Evolutionary conservation across 2,888 invertebrate species (phyloP), one percentile per base, ranked within the genome.

Genomic region (Labia minor): DNA sequence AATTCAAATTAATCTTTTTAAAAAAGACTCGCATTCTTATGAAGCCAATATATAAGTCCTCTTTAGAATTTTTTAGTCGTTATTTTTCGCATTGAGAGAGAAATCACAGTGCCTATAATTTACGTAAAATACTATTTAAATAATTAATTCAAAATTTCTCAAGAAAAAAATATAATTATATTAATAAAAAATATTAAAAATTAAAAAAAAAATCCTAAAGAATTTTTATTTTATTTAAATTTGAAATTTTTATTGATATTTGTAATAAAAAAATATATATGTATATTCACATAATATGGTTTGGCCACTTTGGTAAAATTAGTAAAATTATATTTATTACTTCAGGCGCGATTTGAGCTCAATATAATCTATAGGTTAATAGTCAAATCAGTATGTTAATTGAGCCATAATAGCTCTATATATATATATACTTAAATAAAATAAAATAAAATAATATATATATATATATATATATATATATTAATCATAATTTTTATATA

Each of bases 51-150:
- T 49, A 49, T 26, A 3, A 26, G 8, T 26, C 26, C 26, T 8
- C 26, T 26, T 8, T 26, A 26, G 14, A 49, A 14, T 16, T 16
- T n/a, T 16, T 49, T 49, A 49, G 49, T 3, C 49, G 49, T 49
- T 49, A 49, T 49, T 11, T 49, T 49, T 49, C 16, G 49, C 49
- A 49, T 49, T 49, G 49, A 49, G n/a, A 49, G 49, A 49, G 49
- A 49, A 49, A 49, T 49, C 49, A 49, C 49, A 49, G 49, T 49
- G 49, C 49, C 49, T 49, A 49, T 49, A 11, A 49, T 49, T 49
- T 49, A 49, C 14, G 6, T 49, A 49, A 49, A n/a, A 49, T 49
- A 49, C 49, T 49, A 49, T 49, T 49, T 49, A 49, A 49, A 3
- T 8, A 49, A 49, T 49, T 49, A 49, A 8, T 49, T 4, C 49